phyloP scores from a whole-genome alignment of 2,113 vertebrate genomes.

The Gnathonemus echidnorhynchus region DNA sequence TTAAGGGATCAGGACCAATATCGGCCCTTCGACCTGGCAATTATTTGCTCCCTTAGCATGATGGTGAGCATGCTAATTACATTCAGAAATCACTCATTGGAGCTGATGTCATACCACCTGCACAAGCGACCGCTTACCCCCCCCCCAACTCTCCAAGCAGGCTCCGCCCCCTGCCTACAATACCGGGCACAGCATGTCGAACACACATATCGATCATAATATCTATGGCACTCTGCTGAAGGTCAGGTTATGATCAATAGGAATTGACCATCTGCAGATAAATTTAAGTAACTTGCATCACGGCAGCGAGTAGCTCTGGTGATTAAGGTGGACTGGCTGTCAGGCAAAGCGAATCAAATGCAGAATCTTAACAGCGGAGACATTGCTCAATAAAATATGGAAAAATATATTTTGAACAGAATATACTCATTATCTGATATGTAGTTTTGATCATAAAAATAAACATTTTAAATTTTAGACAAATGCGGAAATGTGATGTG shows the following conservation, averaged over 20 bases:
- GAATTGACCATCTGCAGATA: constrained; percentile 81
- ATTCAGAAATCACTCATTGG: background rate
- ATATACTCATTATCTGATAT: background rate
- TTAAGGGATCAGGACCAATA: background rate
- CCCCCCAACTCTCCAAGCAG: background rate
- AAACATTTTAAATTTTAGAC: background rate
- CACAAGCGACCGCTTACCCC: background rate
- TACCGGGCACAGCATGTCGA: constrained; percentile 66
- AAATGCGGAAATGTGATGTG: background rate
- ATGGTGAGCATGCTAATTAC: background rate
- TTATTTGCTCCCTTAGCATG: background rate
- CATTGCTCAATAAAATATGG: background rate
- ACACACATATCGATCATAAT: constrained; percentile 79
- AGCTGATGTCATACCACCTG: background rate
- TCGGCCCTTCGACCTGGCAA: background rate
- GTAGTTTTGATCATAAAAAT: background rate
- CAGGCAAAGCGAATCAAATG: background rate
- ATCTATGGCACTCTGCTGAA: constrained; percentile 73
- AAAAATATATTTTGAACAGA: background rate
- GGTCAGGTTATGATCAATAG: constrained; percentile 80
- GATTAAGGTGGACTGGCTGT: constrained; percentile 71
- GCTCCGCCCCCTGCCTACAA: constrained; percentile 32
- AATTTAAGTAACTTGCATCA: constrained; percentile 74
- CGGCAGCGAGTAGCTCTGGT: constrained; percentile 60
- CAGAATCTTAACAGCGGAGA: background rate